Conservation (phyloP, 23 tunicate genomes). For the Ciona savignyi region DNA sequence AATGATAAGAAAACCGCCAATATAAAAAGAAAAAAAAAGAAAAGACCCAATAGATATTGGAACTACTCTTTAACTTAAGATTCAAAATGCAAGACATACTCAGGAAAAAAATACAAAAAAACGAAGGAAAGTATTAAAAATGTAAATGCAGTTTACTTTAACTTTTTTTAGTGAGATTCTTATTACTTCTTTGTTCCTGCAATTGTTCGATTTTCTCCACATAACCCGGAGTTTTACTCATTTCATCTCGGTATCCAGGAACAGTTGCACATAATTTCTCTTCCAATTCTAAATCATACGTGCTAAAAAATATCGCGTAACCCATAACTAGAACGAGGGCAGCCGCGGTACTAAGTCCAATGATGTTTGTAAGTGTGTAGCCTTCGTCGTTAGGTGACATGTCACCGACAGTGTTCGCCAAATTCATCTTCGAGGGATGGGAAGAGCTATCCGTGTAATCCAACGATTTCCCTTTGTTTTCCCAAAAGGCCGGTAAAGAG, state of each 20-base stretch:
- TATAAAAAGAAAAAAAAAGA: too few relatives aligned
- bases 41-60: too few relatives aligned
- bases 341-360: not conserved
- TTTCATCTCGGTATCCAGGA: constrained; percentile 22
- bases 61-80: not conserved
- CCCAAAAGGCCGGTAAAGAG: too few relatives aligned
- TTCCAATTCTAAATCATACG: constrained; percentile 18
- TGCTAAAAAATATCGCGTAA: constrained; percentile 14
- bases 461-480: too few relatives aligned
- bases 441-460: constrained; percentile 9
- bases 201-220: constrained; percentile 1
- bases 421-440: constrained; percentile 4
- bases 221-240: constrained; percentile 10
- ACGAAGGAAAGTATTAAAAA: not conserved
- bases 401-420: constrained; percentile 1
- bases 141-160: not conserved
- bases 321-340: not conserved
- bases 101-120: not conserved
- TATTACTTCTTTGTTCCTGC: not conserved
- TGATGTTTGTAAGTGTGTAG: not conserved
- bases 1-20: too few relatives aligned
- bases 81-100: too few relatives aligned
- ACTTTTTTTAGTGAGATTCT: not conserved
- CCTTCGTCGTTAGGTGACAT: not conserved
- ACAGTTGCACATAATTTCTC: not conserved